Evolutionary conservation across 2,888 invertebrate species (phyloP).

Genomic region (Callimorpha dominula): DNA sequence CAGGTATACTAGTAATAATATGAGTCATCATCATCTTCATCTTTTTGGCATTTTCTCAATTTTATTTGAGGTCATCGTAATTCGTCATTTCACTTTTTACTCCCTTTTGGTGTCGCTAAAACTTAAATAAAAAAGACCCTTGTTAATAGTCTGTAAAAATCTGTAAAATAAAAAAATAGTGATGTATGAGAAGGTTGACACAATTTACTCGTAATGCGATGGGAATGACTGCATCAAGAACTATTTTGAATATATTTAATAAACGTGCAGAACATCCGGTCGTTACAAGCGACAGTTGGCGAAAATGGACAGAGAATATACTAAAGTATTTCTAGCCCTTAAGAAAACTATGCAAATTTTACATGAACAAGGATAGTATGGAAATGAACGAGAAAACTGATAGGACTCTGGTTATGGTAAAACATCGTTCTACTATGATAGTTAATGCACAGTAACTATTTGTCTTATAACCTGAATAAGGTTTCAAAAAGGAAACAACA

Average conservation of each 20-base stretch:
- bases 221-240: neutral
- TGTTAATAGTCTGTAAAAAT: too few relatives aligned
- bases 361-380: conserved; percentile 1
- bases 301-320: conserved; percentile 1
- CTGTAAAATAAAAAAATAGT: neutral
- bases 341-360: conserved; percentile 23
- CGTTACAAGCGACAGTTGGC: conserved; percentile 1
- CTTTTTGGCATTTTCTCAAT: too few relatives aligned
- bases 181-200: neutral
- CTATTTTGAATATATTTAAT: conserved; percentile 1
- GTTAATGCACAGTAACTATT: neutral
- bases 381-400: conserved; percentile 5
- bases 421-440: neutral
- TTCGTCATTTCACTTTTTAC: too few relatives aligned
- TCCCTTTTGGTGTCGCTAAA: too few relatives aligned
- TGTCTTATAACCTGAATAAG: too few relatives aligned
- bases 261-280: neutral
- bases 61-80: too few relatives aligned
- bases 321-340: conserved; percentile 20
- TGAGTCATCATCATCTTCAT: too few relatives aligned
- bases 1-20: too few relatives aligned
- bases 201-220: neutral
- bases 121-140: too few relatives aligned
- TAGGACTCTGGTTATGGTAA: neutral
- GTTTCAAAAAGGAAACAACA: too few relatives aligned